Evolutionary conservation across 64 coral and sea anemone genomes (phyloP), one percentile per base, ranked within the genome.

Genomic region (Actinia tenebrosa): DNA sequence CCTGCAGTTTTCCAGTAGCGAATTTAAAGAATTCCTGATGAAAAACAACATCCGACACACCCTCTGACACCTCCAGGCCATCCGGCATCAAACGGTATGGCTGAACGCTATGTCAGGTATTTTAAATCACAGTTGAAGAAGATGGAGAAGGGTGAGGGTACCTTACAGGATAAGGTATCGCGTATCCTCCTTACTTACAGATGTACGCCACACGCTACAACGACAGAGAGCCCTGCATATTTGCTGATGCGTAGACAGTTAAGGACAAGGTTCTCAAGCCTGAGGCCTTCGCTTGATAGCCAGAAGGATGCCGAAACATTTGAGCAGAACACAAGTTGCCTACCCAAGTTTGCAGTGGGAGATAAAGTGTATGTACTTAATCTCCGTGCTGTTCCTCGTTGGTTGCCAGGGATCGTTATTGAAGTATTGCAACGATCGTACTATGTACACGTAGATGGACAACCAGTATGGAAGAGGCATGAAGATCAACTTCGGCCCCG

Each of bases 301-400:
- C 87, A 89, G n/a, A 80, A 89, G 77, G 87, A 82, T 44, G 78
- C 56, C n/a, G 87, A 89, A 46, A 89, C 56, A 19, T 89, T 89
- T 45, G 87, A 89, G n/a, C 87, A 89, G 59, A 89, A 89, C 45
- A 64, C 42, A 23, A 59, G 50, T 84, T 84, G 81, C 45, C 7
- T 52, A 23, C 55, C 81, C 19, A 84, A 54, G 50, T 84, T 84
- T 54, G 5, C 81, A 54, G 81, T 84, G 3, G 81, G 81, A 50
- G 81, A 84, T 84, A 84, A 84, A 47, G 81, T 84, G 43, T 84
- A 84, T 54, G 45, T 53, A 59, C 45, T 84, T 17, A 82, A 82
- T 45, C 79, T n/a, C 3, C 79, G 79, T 82, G 79, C 79, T 30
- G 79, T 4, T 19, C 79, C 79, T 82, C 79, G 79, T 6, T 82